Percentiles rank a stretch among this genome's conserved stretches.
phyloP scores from a whole-genome alignment of 2,888 invertebrate genomes.

The Loripinus fragilis region DNA sequence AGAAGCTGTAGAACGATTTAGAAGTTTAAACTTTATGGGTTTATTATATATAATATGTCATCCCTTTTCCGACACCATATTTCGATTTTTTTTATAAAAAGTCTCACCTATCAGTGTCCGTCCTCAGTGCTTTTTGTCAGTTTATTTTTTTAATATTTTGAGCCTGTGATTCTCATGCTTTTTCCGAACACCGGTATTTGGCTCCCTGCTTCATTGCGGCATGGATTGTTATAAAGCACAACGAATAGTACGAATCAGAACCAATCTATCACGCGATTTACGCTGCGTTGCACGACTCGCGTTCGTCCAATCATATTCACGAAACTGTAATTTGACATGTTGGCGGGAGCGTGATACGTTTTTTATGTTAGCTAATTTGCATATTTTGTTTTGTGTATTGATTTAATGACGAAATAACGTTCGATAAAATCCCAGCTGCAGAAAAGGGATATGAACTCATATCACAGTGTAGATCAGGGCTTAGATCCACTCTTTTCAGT shows the following conservation, averaged over 20 bases:
- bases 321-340: conserved; percentile 7
- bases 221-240: background rate
- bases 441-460: no score
- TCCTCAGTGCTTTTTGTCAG: no score
- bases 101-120: no score
- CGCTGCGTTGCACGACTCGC: background rate
- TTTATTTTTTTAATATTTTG: no score
- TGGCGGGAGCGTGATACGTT: conserved; percentile 10
- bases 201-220: background rate
- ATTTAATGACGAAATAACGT: background rate
- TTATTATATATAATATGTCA: no score
- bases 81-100: no score
- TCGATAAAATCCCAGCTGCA: no score
- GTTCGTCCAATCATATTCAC: background rate
- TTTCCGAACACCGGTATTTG: background rate
- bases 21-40: no score
- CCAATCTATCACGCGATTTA: background rate
- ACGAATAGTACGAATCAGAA: background rate
- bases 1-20: no score
- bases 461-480: no score
- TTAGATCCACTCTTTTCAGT: no score
- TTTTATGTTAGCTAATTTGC: background rate
- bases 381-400: background rate
- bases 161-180: background rate
- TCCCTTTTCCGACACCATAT: no score